Base-by-base conservation (phyloP, 2,888 invertebrate genomes). In the Torymus tubicola region DNA sequence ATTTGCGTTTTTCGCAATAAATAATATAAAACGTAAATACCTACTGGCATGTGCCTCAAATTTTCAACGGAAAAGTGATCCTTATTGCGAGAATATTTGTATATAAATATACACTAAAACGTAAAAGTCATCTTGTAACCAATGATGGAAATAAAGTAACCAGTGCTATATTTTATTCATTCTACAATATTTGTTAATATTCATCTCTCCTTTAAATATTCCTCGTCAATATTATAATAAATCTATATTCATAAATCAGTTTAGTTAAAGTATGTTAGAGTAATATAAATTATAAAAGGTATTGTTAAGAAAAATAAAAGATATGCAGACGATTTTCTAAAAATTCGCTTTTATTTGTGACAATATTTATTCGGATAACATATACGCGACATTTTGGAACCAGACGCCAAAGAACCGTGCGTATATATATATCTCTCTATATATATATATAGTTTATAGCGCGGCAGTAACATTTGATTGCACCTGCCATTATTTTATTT, bases 291-390 rank as follows among this genome's bases (percentile, higher is more conserved):
- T 60, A 24, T 72, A 61, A 52, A 55, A 63, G 55, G 55, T 57
- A 3, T 83, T 57, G 1, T 83, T 83, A 84, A 85, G 85, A 21
- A 13, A 84, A 82, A 72, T 1, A 24, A 83, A 83, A 82, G 78
- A 78, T 80, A 84, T 78, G 82, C 81, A 80, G 82, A 69, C 61
- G 69, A 16, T 77, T 81, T 74, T 78, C 60, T 81, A 83, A 81
- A 83, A 83, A 83, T 80, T 76, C 78, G 61, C 73, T 78, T 82
- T 81, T 83, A 81, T 83, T 83, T 80, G 80, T 81, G 81, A 83
- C 81, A 83, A 68, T 81, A 69, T 80, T 73, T 80, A 81, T 65
- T 78, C 58, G 71, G 57, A 75, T 78, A 81, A 75, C 67, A 81
- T 78, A 75, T 78, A 75, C 75, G 78, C 74, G 78, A 81, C 70